A percentile compares a stretch with the other conserved stretches of the same genome.
phyloP scores from a whole-genome alignment of 2,113 vertebrate species.

The Anas platyrhynchos region DNA sequence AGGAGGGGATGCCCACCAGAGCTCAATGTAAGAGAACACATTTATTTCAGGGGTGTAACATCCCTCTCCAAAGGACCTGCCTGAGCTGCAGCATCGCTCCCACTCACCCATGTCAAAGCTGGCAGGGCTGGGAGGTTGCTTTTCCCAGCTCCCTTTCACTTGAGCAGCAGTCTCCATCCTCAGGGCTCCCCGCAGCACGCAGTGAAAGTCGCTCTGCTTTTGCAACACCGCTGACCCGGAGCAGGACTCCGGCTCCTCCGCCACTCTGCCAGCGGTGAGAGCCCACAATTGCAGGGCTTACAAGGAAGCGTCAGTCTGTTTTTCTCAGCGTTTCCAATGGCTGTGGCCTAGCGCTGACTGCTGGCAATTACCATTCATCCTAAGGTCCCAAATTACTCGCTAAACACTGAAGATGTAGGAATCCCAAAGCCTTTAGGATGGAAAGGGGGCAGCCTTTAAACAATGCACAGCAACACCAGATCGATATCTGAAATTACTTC shows the following conservation, averaged over 20 bases:
- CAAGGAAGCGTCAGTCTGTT: neutral
- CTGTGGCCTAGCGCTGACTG: neutral
- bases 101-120: fast-evolving
- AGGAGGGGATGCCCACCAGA: neutral
- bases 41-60: neutral
- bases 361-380: neutral
- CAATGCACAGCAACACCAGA: neutral
- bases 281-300: neutral
- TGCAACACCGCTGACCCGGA: neutral
- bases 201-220: slow-evolving; percentile 18
- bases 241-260: neutral
- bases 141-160: slow-evolving; percentile 2
- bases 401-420: neutral
- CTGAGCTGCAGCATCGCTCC: fast-evolving
- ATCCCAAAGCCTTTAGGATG: neutral
- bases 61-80: fast-evolving
- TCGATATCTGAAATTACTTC: slow-evolving; percentile 26
- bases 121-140: neutral
- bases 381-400: neutral
- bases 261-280: neutral
- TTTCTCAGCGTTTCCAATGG: neutral
- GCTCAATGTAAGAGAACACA: neutral
- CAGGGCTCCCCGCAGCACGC: fast-evolving
- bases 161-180: neutral
- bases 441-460: slow-evolving; percentile 17